Conservation (phyloP, 2,888 invertebrate species). For the Dromius quadrimaculatus region DNA sequence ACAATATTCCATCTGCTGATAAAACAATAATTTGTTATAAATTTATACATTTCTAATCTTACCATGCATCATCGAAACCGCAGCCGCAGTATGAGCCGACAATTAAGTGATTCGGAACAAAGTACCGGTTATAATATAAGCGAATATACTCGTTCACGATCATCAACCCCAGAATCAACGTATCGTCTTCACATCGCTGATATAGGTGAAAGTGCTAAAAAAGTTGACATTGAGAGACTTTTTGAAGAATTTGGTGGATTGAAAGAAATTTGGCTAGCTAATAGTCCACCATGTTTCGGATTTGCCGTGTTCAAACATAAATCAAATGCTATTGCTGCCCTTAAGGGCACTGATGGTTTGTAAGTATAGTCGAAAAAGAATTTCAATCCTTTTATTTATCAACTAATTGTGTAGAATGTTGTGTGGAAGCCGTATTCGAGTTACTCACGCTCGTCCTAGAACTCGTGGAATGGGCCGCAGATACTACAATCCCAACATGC, state of each 20-base stretch:
- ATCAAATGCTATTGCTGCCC: constrained; percentile 68
- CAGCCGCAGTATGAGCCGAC: constrained; percentile 33
- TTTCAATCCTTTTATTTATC: background rate
- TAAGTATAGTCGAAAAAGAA: constrained; percentile 62
- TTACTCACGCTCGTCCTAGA: constrained; percentile 69
- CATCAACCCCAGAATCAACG: constrained; percentile 63
- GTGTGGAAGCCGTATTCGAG: constrained; percentile 68
- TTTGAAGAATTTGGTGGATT: constrained; percentile 70
- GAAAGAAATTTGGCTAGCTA: constrained; percentile 72
- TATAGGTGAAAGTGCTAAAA: constrained; percentile 69
- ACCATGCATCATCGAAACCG: constrained; percentile 24
- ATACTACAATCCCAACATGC: constrained; percentile 70
- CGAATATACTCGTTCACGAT: constrained; percentile 61
- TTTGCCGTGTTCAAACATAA: constrained; percentile 71
- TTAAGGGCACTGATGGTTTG: constrained; percentile 67
- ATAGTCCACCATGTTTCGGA: constrained; percentile 73
- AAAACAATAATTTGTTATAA: too few relatives aligned
- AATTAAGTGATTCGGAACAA: constrained; percentile 35
- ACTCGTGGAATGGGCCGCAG: constrained; percentile 67
- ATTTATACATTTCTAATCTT: too few relatives aligned
- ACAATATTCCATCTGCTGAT: too few relatives aligned
- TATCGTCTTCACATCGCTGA: constrained; percentile 69
- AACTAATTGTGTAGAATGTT: constrained; percentile 64
- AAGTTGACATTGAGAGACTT: constrained; percentile 68
- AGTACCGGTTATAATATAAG: constrained; percentile 34